phyloP scores from a whole-genome alignment of 1,140 invertebrate species.

The Dryas iulia region DNA sequence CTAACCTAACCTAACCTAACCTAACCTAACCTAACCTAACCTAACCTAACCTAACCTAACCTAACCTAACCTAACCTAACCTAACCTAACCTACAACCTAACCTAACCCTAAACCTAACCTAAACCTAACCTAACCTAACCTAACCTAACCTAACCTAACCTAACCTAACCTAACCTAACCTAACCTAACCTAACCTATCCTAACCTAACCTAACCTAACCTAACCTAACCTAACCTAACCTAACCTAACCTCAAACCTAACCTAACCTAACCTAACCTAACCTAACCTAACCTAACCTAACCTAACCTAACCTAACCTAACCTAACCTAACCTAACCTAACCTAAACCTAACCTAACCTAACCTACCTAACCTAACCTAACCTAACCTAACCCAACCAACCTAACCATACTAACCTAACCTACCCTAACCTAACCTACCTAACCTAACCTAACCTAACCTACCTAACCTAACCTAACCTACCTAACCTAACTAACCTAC shows the following conservation, averaged over 20 bases:
- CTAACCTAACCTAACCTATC: conserved; percentile 46
- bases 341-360: conserved; percentile 5
- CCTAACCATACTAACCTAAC: no score
- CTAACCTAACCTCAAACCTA: conserved; percentile 9
- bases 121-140: conserved; percentile 36
- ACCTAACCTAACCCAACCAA: no score
- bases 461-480: no score
- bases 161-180: conserved; percentile 55
- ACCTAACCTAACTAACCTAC: conserved; percentile 27
- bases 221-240: conserved; percentile 38
- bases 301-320: conserved; percentile 40
- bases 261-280: conserved; percentile 36
- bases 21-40: no score
- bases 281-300: conserved; percentile 38
- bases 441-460: no score
- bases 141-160: conserved; percentile 43
- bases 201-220: conserved; percentile 39
- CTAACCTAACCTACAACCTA: conserved; percentile 27
- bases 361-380: conserved; percentile 30
- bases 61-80: conserved; percentile 43
- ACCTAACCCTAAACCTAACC: conserved; percentile 36
- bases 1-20: no score
- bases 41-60: no score
- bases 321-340: conserved; percentile 38
- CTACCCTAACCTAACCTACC: no score